A percentile compares a stretch with the other conserved stretches of the same genome.
phyloP scores from a whole-genome alignment of 1,140 invertebrate species.

The Pseudomyrmex cubaensis region DNA sequence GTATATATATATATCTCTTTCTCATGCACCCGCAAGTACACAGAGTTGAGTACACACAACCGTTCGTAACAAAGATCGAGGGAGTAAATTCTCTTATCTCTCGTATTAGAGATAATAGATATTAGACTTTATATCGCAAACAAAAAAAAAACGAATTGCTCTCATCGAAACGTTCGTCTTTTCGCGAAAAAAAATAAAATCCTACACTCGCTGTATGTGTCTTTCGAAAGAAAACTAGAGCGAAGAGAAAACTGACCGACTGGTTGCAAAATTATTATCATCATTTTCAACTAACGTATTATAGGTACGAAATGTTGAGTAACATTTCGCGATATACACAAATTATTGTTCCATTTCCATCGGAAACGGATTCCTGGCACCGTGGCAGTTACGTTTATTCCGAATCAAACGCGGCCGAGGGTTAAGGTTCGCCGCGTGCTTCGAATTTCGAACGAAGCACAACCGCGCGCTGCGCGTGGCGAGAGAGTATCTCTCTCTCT shows the following conservation, averaged over 20 bases:
- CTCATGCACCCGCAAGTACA: not conserved
- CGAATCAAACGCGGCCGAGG: conserved; percentile 38
- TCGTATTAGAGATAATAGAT: too few species aligned
- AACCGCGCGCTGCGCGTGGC: not conserved
- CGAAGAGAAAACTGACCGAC: too few species aligned
- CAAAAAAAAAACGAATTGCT: too few species aligned
- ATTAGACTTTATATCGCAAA: conserved; percentile 44
- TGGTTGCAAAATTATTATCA: too few species aligned
- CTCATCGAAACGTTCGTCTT: too few species aligned
- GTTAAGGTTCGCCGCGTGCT: conserved; percentile 65
- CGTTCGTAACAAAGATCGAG: conserved; percentile 8
- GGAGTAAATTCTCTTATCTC: conserved; percentile 29
- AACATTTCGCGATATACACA: not conserved
- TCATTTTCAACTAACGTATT: not conserved
- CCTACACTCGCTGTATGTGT: too few species aligned
- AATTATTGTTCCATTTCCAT: conserved; percentile 30
- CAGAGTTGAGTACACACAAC: not conserved
- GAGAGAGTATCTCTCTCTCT: not conserved
- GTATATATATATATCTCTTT: not conserved
- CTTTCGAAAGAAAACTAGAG: too few species aligned
- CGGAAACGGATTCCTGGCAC: not conserved
- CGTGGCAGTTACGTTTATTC: conserved; percentile 17
- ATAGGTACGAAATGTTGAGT: not conserved
- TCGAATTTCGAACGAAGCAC: conserved; percentile 57
- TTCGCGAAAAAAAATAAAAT: too few species aligned